Evolutionary conservation across 92 coral and sea anemone species (phyloP).

Genomic region (Epizoanthus illoricatus): DNA sequence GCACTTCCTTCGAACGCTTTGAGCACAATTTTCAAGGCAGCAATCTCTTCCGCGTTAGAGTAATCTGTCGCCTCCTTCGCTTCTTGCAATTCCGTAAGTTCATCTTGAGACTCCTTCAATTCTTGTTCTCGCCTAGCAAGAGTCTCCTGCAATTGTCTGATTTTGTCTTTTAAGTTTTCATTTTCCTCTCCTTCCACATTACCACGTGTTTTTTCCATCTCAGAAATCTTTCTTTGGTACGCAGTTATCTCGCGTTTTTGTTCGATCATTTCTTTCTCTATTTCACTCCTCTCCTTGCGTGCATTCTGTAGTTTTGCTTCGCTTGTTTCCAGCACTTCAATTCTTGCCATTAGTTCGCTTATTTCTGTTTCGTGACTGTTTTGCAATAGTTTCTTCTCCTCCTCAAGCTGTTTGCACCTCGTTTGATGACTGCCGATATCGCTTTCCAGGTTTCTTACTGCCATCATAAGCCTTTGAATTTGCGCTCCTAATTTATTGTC

Average conservation of each 20-base stretch:
- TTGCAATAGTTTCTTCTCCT: slow-evolving; percentile 54
- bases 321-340: slow-evolving; percentile 38
- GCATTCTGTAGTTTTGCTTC: slow-evolving; percentile 35
- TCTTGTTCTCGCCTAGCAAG: slow-evolving; percentile 48
- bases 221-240: slow-evolving; percentile 56
- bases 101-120: slow-evolving; percentile 45
- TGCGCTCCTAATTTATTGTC: slow-evolving; percentile 71
- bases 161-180: slow-evolving; percentile 44
- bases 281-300: slow-evolving; percentile 39
- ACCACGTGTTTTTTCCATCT: slow-evolving; percentile 54
- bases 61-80: slow-evolving; percentile 42
- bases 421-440: slow-evolving; percentile 51
- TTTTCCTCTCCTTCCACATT: slow-evolving; percentile 57
- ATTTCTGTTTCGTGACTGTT: slow-evolving; percentile 46
- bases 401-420: slow-evolving; percentile 65
- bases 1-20: slow-evolving; percentile 42
- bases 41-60: slow-evolving; percentile 18
- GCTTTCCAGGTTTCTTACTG: slow-evolving; percentile 55
- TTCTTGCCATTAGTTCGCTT: slow-evolving; percentile 42
- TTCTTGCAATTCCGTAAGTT: slow-evolving; percentile 58
- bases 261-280: slow-evolving; percentile 52
- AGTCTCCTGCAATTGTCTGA: slow-evolving; percentile 53
- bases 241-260: slow-evolving; percentile 45
- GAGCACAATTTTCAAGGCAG: slow-evolving; percentile 24
- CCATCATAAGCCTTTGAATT: slow-evolving; percentile 51